A percentile compares a stretch with the other conserved stretches of the same genome.
These are phyloP conservation scores for Rhagoletis zephyria DNA, from an alignment of 1,140 invertebrate genomes.

Conservation along the genomic window DNA sequence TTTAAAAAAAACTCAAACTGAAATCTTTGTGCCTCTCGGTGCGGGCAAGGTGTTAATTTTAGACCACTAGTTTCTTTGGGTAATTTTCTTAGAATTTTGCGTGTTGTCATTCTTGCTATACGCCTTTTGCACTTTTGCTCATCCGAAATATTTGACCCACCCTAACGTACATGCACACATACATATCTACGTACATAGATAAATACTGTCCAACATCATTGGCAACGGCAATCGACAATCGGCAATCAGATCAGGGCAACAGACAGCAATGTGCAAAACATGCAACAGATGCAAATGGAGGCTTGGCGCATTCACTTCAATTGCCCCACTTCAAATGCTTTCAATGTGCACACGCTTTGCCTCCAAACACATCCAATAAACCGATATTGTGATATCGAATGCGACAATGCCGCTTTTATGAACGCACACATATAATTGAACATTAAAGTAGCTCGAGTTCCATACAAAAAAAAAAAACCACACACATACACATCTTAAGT, in stretches of 20 bases:
- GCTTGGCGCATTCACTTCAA: conserved; percentile 40
- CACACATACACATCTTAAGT: neutral
- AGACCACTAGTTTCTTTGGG: too few species aligned
- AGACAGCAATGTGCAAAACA: neutral
- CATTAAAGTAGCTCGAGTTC: too few species aligned
- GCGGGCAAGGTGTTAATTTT: too few species aligned
- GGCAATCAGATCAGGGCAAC: conserved; percentile 32
- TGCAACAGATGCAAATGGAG: conserved; percentile 44
- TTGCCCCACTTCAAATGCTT: conserved; percentile 33
- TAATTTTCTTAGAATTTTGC: too few species aligned
- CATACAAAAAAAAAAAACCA: too few species aligned
- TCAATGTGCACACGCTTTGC: neutral
- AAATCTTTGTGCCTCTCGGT: too few species aligned
- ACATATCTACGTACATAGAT: too few species aligned
- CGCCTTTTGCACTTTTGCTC: too few species aligned
- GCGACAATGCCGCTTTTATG: neutral
- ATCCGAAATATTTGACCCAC: too few species aligned
- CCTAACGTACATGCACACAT: neutral
- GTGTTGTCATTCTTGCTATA: too few species aligned
- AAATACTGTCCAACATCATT: neutral
- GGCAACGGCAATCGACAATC: neutral
- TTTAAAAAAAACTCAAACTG: too few species aligned
- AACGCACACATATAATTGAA: neutral
- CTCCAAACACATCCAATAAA: conserved; percentile 30
- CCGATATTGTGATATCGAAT: neutral